Base-by-base conservation (phyloP, 92 coral and sea anemone genomes). In the Bergia puertoricense region DNA sequence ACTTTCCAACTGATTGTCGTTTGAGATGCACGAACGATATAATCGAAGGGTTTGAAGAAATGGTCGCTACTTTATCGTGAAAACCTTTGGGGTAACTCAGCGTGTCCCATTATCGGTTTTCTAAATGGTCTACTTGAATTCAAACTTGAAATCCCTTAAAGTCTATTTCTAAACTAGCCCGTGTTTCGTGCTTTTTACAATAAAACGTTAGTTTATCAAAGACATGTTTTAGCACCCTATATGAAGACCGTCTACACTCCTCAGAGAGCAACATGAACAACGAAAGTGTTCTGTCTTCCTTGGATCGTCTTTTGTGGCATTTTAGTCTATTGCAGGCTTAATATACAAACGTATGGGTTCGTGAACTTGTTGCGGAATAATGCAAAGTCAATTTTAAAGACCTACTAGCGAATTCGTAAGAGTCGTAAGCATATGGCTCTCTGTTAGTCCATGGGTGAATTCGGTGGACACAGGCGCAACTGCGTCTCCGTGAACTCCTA, bases 361-460 rank as follows among this genome's bases (percentile, higher is more conserved):
- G 46, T 84, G 79, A 84, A 84, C 78, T 72, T 71, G 81, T 66
- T 86, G 78, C 74, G 23, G 41, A 65, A 90, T 86, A 54, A 73
- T 88, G 85, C 79, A 88, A 84, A 84, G 75, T 72, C 85, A 56
- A 48, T 85, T 90, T 88, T 92, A 97, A 85, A 97, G 96, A 91
- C 99, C 99, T 89, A 97, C 99, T 87, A 97, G 92, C 81, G 98
- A 90, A 83, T 96, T 94, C 59, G 99, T 97, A 42, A 97, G 91
- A 20, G 99, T 95, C 79, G 95, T 97, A 43, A 97, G 90, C 99
- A 97, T 97, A 85, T 97, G 98, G 36, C 92, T 89, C 88, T 97
- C 99, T 23, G 95, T 96, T 71, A 97, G 91, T 90, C 99, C 98
- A 46, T 95, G 99, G 75, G 91, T 93, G 76, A 94, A 94, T 75